These are phyloP conservation scores for Aphis gossypii DNA, from an alignment of 1,140 invertebrate species.

Conservation along the genomic window DNA sequence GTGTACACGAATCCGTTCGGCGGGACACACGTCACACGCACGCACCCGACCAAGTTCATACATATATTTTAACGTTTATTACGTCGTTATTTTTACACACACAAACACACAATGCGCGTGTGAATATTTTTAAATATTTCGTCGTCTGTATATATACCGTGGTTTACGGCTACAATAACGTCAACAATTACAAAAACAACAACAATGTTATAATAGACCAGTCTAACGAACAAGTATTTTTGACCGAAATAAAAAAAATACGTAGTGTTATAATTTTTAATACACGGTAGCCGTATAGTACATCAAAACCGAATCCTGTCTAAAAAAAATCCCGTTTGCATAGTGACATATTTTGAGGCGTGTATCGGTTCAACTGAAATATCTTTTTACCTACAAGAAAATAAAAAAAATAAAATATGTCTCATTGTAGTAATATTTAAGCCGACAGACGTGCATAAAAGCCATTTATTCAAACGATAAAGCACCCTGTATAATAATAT, in stretches of 20 bases:
- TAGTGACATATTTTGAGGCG: no score
- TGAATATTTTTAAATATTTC: constrained; percentile 38
- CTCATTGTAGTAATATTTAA: background rate
- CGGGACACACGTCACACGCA: background rate
- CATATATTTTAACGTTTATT: constrained; percentile 27
- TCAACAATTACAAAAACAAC: background rate
- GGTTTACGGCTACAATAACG: background rate
- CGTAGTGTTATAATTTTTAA: background rate
- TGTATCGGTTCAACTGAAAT: no score
- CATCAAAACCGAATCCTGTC: no score
- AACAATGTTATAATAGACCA: background rate
- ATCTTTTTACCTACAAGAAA: no score
- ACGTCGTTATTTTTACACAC: constrained; percentile 2
- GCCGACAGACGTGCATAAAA: background rate
- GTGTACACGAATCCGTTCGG: background rate
- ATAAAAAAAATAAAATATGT: background rate
- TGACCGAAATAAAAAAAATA: background rate
- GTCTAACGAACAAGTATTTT: constrained; percentile 13
- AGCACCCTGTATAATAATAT: background rate
- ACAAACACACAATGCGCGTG: background rate
- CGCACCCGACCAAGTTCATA: background rate
- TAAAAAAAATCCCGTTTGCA: no score
- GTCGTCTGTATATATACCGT: background rate
- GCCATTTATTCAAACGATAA: background rate
- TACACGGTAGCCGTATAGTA: background rate